Percentiles rank a stretch among this genome's conserved stretches.
Conservation (phyloP, 2,113 vertebrate species). For the Okapia johnstoni region DNA sequence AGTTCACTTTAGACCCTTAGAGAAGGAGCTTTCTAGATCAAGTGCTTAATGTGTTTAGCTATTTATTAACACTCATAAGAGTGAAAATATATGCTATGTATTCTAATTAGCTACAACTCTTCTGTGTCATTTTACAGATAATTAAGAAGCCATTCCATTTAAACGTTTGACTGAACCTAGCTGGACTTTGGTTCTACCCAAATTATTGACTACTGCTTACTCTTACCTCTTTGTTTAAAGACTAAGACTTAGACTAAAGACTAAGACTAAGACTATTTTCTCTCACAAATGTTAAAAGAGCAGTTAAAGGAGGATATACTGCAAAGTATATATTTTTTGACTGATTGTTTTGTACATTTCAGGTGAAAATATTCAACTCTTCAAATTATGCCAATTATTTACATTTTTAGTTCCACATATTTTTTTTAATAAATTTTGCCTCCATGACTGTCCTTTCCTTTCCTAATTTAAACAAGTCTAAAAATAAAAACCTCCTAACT, state of each 20-base stretch:
- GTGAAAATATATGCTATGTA: not conserved
- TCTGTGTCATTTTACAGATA: not conserved
- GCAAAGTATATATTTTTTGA: not conserved
- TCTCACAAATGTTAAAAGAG: not conserved
- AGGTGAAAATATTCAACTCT: not conserved
- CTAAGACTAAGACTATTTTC: not conserved
- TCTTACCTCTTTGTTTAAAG: not conserved
- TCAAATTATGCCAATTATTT: slow-evolving; percentile 8
- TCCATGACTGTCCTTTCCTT: not conserved
- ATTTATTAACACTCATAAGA: not conserved
- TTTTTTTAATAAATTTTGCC: not conserved
- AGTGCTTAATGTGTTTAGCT: not conserved
- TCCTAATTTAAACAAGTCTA: slow-evolving; percentile 33
- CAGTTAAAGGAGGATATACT: not conserved
- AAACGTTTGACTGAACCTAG: not conserved
- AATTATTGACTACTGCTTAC: not conserved
- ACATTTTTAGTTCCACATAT: not conserved
- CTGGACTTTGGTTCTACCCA: not conserved
- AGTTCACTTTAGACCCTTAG: not conserved
- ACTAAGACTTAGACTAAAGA: not conserved
- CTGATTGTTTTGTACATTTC: not conserved
- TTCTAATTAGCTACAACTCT: not conserved
- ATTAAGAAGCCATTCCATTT: not conserved
- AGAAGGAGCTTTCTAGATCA: not conserved
- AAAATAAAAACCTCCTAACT: slow-evolving; percentile 35